phyloP scores from a whole-genome alignment of 2,113 vertebrate genomes.

The Rana temporaria region DNA sequence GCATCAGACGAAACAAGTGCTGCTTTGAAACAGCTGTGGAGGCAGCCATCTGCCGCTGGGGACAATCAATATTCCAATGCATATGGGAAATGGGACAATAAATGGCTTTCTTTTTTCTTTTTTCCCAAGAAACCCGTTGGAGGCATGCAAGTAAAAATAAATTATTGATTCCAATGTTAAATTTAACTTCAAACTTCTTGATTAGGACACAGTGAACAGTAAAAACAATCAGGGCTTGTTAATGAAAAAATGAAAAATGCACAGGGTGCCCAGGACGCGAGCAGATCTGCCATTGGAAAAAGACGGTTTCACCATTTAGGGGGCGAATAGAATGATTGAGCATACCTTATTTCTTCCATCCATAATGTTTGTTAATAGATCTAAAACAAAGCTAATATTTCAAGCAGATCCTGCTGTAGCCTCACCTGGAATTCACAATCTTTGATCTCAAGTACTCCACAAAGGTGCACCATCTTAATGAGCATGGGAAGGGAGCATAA shows the following conservation, averaged over 20 bases:
- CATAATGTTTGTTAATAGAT: too few species aligned
- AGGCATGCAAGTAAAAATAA: not conserved
- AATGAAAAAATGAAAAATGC: not conserved
- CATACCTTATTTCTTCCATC: too few species aligned
- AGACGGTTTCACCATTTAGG: too few species aligned
- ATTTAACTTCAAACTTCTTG: not conserved
- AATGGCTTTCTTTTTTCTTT: not conserved
- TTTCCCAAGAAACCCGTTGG: not conserved
- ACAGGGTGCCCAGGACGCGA: not conserved
- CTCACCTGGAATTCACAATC: too few species aligned
- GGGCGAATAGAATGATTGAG: too few species aligned
- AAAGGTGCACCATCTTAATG: too few species aligned
- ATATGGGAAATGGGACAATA: not conserved
- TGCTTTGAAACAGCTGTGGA: slow-evolving; percentile 31
- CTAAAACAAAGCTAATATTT: too few species aligned
- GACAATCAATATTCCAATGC: slow-evolving; percentile 28
- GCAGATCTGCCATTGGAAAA: not conserved
- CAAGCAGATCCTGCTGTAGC: too few species aligned
- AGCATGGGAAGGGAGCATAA: too few species aligned
- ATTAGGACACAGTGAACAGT: not conserved
- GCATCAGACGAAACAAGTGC: slow-evolving; percentile 27
- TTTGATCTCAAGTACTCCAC: too few species aligned
- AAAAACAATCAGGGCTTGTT: not conserved
- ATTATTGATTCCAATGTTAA: not conserved
- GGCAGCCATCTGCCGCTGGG: not conserved